Conservation (phyloP, 2,113 vertebrate species). For the Engystomops pustulosus region DNA sequence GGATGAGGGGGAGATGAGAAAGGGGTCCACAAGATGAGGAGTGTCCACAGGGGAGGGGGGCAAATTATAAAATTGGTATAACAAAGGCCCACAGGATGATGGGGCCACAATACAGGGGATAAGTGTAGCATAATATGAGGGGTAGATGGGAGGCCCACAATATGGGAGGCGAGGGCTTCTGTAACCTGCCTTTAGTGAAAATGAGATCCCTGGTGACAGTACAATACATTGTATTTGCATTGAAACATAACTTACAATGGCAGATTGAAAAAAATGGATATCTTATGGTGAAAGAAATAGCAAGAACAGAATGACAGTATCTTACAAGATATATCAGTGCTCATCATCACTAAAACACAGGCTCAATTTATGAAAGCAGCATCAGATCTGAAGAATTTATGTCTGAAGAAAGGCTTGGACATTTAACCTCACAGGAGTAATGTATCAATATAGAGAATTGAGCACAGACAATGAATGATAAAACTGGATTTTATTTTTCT, state of each 20-base stretch:
- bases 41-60: no score
- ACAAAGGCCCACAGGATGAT: no score
- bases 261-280: neutral
- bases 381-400: constrained; percentile 54
- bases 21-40: no score
- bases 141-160: no score
- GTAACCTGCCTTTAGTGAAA: no score
- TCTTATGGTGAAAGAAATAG: neutral
- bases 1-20: no score
- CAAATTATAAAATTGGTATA: no score
- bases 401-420: constrained; percentile 5
- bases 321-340: constrained; percentile 29
- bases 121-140: no score
- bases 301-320: neutral
- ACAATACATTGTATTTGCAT: no score
- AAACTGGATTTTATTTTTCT: constrained; percentile 43
- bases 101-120: no score
- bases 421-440: constrained; percentile 47
- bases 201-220: no score
- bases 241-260: neutral
- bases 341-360: constrained; percentile 10
- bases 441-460: constrained; percentile 37
- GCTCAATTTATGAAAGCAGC: constrained; percentile 46
- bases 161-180: no score
- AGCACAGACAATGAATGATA: constrained; percentile 40